Conservation (phyloP, 2,888 invertebrate species). For the Ichneumoninae sp. region DNA sequence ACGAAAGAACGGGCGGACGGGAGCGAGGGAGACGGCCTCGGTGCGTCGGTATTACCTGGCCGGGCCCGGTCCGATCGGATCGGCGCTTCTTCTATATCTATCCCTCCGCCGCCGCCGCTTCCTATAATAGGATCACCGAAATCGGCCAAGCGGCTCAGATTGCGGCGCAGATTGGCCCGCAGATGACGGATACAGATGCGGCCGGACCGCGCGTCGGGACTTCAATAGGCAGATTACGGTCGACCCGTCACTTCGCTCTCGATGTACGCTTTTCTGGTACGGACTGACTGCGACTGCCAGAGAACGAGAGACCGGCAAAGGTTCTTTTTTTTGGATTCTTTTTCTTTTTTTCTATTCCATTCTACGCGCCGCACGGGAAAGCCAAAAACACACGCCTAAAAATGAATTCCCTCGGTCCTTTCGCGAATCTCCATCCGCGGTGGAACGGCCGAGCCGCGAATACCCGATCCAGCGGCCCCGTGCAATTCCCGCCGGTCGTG, state of each 20-base stretch:
- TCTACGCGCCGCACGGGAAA: conserved; percentile 7
- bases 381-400: conserved; percentile 36
- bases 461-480: conserved; percentile 1
- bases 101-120: conserved; percentile 68
- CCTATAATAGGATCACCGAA: conserved; percentile 82
- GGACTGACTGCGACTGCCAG: conserved; percentile 34
- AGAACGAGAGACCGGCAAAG: conserved; percentile 21
- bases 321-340: conserved; percentile 1
- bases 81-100: conserved; percentile 37
- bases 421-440: background rate
- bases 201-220: conserved; percentile 62
- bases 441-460: conserved; percentile 10
- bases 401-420: conserved; percentile 30
- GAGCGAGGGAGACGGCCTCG: conserved; percentile 5
- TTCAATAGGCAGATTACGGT: conserved; percentile 80
- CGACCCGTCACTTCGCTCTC: conserved; percentile 66
- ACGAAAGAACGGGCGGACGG: conserved; percentile 24
- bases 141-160: conserved; percentile 79
- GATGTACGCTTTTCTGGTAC: conserved; percentile 40
- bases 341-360: conserved; percentile 22
- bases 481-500: background rate
- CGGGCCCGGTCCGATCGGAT: conserved; percentile 27
- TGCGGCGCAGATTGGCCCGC: conserved; percentile 79
- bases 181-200: conserved; percentile 80
- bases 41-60: conserved; percentile 36